Evolutionary conservation across 2,113 vertebrate genomes (phyloP), one percentile per base, ranked within the genome.

Genomic region (Ornithorhynchus anatinus): DNA sequence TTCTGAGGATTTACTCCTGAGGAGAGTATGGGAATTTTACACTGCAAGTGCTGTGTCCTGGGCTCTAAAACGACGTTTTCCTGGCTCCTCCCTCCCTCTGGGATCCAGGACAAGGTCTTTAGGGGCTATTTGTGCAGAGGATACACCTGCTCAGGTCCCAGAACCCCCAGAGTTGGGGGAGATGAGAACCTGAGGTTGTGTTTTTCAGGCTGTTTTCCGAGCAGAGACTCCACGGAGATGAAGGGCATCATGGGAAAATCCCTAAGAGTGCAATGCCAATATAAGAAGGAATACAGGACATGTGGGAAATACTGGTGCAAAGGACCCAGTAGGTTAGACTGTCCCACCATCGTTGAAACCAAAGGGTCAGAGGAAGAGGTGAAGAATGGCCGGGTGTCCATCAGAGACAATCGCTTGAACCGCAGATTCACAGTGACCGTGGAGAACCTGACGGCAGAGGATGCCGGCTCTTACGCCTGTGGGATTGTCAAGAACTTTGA

Each of bases 251-350:
- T 1, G 0, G 70, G 84, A 11, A 15, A 10, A 31, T 78, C 77
- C 0, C n/a, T 88, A 40, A 10, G 2, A 1, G 45, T 83, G 16
- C 37, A 12, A 23, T 88, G 85, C 5, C 10, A 1, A 12, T 88
- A 89, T 1, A 1, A 63, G 1, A 0, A 10, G 32, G 6, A 0
- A 1, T 75, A 80, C 31, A 40, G 16, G 32, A 7, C 8, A 1
- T 4, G 40, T 13, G 25, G 4, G 1, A 89, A 86, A 27, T 84
- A 88, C 56, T 86, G 81, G 87, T 88, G 85, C 62, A 38, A 1
- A 58, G 75, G 77, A 38, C 4, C 20, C 1, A 0, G 4, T 0
- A 39, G 50, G 11, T 0, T 1, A 0, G 0, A 0, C 0, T 86
- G 87, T 44, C 2, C 33, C 6, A 2, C 14, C 6, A 60, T 79